A percentile compares a stretch with the other conserved stretches of the same genome.
Evolutionary conservation across 2,888 invertebrate genomes (phyloP).

Genomic region (Oligia fasciuncula): DNA sequence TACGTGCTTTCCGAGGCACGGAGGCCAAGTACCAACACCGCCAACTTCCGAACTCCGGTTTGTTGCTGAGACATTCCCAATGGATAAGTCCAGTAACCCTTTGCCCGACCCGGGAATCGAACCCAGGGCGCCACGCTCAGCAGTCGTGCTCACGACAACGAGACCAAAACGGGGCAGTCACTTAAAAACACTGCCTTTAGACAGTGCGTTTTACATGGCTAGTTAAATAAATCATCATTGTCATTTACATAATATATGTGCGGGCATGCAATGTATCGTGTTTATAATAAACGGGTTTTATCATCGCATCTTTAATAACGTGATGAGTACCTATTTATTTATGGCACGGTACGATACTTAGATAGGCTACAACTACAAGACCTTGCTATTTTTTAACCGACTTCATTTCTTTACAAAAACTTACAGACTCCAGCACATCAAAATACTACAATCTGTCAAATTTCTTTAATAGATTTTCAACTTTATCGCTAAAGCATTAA

Average conservation of each 20-base stretch:
- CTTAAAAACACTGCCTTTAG: neutral
- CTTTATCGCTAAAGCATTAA: too few relatives aligned
- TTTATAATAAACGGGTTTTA: slow-evolving; percentile 45
- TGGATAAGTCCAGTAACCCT: too few relatives aligned
- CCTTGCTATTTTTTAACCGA: neutral
- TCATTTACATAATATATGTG: slow-evolving; percentile 48
- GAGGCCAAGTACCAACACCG: too few relatives aligned
- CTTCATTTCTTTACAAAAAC: too few relatives aligned
- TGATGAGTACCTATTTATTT: slow-evolving; percentile 13
- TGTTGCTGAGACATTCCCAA: too few relatives aligned
- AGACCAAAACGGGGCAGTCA: neutral
- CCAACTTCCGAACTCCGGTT: too few relatives aligned
- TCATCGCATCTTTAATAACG: slow-evolving; percentile 36
- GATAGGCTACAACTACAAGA: neutral
- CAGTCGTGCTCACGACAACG: neutral
- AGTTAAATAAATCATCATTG: slow-evolving; percentile 26
- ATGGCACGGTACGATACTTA: neutral
- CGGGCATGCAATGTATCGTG: slow-evolving; percentile 55
- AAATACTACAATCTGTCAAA: too few relatives aligned
- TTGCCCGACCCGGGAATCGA: too few relatives aligned
- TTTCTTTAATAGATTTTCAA: too few relatives aligned
- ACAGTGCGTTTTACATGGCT: slow-evolving; percentile 7
- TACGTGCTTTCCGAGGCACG: too few relatives aligned
- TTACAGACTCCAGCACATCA: too few relatives aligned
- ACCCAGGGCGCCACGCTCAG: neutral